A percentile compares a stretch with the other conserved stretches of the same genome.
These are phyloP conservation scores for Macroramphosus scolopax DNA, from an alignment of 2,797 vertebrate species.

Conservation along the genomic window DNA sequence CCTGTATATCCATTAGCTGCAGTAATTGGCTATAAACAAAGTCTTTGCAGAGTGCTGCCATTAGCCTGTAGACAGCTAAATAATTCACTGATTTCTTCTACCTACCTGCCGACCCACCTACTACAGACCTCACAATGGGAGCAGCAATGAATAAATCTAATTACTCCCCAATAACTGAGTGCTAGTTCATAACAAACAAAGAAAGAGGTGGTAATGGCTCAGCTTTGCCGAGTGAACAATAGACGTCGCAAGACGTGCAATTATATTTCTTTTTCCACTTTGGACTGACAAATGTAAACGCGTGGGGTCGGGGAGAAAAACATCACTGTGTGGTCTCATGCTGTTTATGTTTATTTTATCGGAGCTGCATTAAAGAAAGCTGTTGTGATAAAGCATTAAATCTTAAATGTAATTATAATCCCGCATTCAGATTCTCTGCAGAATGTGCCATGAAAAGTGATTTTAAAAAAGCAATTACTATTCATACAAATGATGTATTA, in stretches of 20 bases:
- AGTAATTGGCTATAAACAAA: too few species aligned
- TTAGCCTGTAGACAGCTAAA: slow-evolving; percentile 32
- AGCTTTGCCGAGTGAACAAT: slow-evolving; percentile 13
- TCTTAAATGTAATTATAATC: slow-evolving; percentile 38
- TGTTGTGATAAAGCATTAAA: slow-evolving; percentile 24
- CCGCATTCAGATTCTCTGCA: slow-evolving; percentile 31
- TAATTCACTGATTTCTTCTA: slow-evolving; percentile 43
- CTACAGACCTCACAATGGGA: slow-evolving; percentile 25
- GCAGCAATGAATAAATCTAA: slow-evolving; percentile 47
- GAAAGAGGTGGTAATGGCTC: slow-evolving; percentile 22
- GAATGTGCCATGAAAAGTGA: slow-evolving; percentile 17
- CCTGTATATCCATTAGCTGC: too few species aligned
- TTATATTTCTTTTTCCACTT: slow-evolving; percentile 43
- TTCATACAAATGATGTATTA: slow-evolving; percentile 31
- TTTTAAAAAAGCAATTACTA: slow-evolving; percentile 31
- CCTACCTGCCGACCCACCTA: slow-evolving; percentile 27
- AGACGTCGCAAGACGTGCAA: slow-evolving; percentile 28
- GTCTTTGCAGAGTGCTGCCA: slow-evolving; percentile 27
- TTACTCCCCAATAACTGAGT: slow-evolving; percentile 48
- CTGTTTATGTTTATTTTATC: slow-evolving; percentile 45
- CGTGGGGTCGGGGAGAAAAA: slow-evolving; percentile 8
- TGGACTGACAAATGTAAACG: slow-evolving; percentile 31
- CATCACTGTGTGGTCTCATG: slow-evolving; percentile 19
- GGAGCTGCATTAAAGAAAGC: slow-evolving; percentile 24
- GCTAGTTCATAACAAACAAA: slow-evolving; percentile 41